Conservation (phyloP, 2,888 invertebrate species). For the Noctua janthina region DNA sequence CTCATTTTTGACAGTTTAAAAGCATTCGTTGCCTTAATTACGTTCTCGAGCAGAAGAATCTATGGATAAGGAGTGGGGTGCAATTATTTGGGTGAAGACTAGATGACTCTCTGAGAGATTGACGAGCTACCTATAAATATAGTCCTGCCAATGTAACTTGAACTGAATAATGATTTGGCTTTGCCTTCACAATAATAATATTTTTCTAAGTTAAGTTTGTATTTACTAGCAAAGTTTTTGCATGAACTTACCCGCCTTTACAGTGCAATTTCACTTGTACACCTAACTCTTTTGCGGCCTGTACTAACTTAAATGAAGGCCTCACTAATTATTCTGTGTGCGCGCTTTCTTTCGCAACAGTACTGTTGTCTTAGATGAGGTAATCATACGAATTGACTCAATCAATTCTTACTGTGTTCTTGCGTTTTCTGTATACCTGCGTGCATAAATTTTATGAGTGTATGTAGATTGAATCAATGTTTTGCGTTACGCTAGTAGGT, state of each 20-base stretch:
- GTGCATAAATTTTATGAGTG: slow-evolving; percentile 9
- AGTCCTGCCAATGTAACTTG: background rate
- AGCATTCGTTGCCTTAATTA: too few relatives aligned
- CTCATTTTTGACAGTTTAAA: background rate
- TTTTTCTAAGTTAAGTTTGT: too few relatives aligned
- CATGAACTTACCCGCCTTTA: background rate
- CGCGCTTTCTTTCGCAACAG: slow-evolving; percentile 41
- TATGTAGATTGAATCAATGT: background rate
- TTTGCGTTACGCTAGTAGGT: background rate
- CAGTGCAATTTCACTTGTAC: background rate
- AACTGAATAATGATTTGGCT: background rate
- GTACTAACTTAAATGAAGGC: slow-evolving; percentile 20
- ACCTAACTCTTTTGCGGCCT: background rate
- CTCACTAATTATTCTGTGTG: slow-evolving; percentile 46
- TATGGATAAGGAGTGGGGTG: too few relatives aligned
- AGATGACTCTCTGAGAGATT: background rate
- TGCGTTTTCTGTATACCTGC: slow-evolving; percentile 4
- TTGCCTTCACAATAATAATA: background rate
- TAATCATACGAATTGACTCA: slow-evolving; percentile 36
- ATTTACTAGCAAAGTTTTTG: too few relatives aligned
- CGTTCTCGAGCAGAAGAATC: too few relatives aligned
- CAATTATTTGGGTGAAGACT: background rate
- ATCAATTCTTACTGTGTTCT: slow-evolving; percentile 23
- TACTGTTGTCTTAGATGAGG: slow-evolving; percentile 36
- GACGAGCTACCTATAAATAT: background rate